Conservation (phyloP, 2,113 vertebrate genomes). For the Gymnorhina tibicen region DNA sequence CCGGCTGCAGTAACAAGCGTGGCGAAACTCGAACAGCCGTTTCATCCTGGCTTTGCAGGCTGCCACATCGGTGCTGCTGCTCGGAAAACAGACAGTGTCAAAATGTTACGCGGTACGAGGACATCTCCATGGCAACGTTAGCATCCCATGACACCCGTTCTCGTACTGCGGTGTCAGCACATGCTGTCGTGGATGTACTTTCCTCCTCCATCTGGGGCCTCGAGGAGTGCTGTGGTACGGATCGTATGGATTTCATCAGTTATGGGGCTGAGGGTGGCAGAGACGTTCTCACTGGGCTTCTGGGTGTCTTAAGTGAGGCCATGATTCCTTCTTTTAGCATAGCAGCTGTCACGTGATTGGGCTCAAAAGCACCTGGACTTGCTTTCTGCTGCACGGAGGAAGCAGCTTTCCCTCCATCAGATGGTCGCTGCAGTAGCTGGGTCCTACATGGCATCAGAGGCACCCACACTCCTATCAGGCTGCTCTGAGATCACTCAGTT, state of each 20-base stretch:
- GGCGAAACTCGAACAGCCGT: not conserved
- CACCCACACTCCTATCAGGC: fast-evolving
- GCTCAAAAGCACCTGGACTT: not conserved
- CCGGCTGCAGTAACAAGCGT: not conserved
- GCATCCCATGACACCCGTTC: constrained; percentile 36
- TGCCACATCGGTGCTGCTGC: constrained; percentile 1
- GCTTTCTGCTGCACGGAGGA: not conserved
- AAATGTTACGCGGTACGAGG: constrained; percentile 20
- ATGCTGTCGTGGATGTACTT: not conserved
- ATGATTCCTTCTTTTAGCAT: not conserved
- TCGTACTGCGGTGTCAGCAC: not conserved
- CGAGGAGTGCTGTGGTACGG: not conserved
- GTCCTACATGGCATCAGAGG: not conserved
- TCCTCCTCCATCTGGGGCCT: constrained; percentile 6
- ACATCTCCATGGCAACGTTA: constrained; percentile 61
- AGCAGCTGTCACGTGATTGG: not conserved
- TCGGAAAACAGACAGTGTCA: constrained; percentile 40
- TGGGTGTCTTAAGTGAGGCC: not conserved
- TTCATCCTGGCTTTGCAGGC: not conserved
- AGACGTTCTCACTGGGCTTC: not conserved
- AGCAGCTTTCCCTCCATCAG: not conserved
- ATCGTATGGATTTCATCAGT: not conserved
- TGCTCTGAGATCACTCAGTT: fast-evolving
- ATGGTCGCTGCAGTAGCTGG: fast-evolving
- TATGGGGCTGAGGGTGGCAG: not conserved